Evolutionary conservation across 2,797 vertebrate genomes (phyloP).

Genomic region (Telmatherina bonti): DNA sequence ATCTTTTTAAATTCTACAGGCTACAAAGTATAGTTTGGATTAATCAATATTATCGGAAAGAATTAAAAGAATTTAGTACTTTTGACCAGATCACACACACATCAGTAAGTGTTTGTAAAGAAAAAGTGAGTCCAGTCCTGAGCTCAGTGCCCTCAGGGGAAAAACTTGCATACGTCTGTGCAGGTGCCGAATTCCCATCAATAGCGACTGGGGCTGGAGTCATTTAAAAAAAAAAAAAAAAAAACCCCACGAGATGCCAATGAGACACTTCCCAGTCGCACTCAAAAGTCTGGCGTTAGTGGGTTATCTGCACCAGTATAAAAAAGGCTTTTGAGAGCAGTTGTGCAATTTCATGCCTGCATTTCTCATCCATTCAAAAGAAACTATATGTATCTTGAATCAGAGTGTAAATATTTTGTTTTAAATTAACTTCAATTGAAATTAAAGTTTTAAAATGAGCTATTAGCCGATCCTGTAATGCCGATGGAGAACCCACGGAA

Average conservation of each 20-base stretch:
- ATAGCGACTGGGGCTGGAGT: not conserved
- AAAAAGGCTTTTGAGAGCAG: not conserved
- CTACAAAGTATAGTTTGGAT: not conserved
- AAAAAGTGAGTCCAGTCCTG: not conserved
- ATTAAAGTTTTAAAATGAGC: not conserved
- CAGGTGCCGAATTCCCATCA: not conserved
- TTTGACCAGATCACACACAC: not conserved
- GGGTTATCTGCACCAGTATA: not conserved
- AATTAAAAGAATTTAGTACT: not conserved
- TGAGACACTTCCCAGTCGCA: not conserved
- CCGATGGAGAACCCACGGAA: not conserved
- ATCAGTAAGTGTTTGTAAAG: not conserved
- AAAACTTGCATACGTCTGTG: not conserved
- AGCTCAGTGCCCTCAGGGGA: not conserved
- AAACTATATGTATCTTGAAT: not conserved
- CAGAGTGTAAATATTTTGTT: not conserved
- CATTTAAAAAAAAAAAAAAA: not conserved
- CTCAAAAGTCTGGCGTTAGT: not conserved
- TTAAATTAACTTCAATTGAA: not conserved
- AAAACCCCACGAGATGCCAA: not conserved
- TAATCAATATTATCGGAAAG: not conserved
- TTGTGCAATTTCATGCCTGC: not conserved
- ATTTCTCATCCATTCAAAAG: conserved; percentile 12
- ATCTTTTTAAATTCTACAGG: not conserved
- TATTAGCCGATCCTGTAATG: not conserved